Percentiles rank a stretch among this genome's conserved stretches.
Evolutionary conservation across 2,888 invertebrate species (phyloP).

Genomic region (Tholera decimalis): DNA sequence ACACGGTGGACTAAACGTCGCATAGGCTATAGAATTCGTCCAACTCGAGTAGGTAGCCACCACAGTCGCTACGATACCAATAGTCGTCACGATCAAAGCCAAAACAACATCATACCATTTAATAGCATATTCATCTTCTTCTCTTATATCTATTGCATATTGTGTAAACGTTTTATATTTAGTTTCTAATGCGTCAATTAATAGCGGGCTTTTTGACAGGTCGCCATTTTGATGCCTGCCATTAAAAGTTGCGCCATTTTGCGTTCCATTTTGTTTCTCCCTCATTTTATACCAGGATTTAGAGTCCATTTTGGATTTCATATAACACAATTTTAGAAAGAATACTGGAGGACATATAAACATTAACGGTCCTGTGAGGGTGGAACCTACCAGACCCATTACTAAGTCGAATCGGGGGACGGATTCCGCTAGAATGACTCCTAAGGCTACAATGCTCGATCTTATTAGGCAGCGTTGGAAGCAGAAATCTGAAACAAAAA

Average conservation of each 20-base stretch:
- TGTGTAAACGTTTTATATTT: conserved; percentile 81
- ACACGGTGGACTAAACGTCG: conserved; percentile 94
- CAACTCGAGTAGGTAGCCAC: conserved; percentile 94
- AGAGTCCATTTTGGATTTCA: conserved; percentile 77
- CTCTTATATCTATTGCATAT: conserved; percentile 55
- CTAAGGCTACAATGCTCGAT: conserved; percentile 93
- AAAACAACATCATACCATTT: conserved; percentile 89
- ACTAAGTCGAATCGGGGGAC: conserved; percentile 97
- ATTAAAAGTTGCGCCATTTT: conserved; percentile 47
- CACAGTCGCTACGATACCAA: conserved; percentile 93
- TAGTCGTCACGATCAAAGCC: conserved; percentile 91
- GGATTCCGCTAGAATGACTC: conserved; percentile 95
- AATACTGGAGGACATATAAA: conserved; percentile 96
- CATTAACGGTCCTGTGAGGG: conserved; percentile 95
- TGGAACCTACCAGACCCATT: conserved; percentile 96
- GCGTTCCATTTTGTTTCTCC: conserved; percentile 17
- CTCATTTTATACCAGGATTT: conserved; percentile 5
- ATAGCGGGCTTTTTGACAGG: conserved; percentile 75
- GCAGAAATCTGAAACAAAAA: conserved; percentile 92
- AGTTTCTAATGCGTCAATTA: conserved; percentile 68
- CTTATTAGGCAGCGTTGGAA: conserved; percentile 94
- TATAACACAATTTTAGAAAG: conserved; percentile 93
- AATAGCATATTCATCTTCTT: conserved; percentile 75
- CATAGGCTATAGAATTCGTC: conserved; percentile 92
- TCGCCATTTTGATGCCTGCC: conserved; percentile 61